These are phyloP conservation scores for Tyrannus savana DNA, from an alignment of 2,113 vertebrate genomes.

Conservation along the genomic window DNA sequence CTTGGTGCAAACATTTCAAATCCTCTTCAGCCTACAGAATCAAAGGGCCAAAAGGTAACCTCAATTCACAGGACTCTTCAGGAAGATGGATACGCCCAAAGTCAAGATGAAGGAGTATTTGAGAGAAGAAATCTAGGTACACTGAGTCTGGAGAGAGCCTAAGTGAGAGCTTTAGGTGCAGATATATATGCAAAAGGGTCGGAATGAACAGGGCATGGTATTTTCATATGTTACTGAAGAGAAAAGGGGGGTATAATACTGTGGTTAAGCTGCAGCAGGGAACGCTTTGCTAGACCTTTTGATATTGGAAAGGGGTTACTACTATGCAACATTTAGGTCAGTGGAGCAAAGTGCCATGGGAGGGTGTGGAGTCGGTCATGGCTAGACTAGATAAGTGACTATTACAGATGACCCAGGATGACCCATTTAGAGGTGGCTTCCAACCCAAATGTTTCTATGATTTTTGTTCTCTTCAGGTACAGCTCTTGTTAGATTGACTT, in stretches of 20 bases:
- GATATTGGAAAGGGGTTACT: slow-evolving; percentile 14
- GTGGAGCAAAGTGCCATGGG: slow-evolving; percentile 23
- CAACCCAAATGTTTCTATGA: background rate
- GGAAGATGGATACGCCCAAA: background rate
- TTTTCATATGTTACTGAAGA: background rate
- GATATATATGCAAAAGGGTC: background rate
- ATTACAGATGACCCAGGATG: background rate
- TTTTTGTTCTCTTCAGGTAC: background rate
- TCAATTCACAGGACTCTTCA: background rate
- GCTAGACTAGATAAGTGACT: background rate
- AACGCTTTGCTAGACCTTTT: background rate
- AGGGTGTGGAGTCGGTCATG: background rate
- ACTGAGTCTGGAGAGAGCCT: background rate
- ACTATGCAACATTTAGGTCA: slow-evolving; percentile 15
- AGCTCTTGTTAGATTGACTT: background rate
- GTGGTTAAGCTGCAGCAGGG: background rate
- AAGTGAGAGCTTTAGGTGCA: background rate
- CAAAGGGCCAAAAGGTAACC: background rate
- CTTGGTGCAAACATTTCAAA: slow-evolving; percentile 3
- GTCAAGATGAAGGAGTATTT: background rate
- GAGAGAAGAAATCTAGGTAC: background rate
- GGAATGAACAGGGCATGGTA: background rate
- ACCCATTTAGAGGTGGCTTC: background rate
- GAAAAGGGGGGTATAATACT: background rate
- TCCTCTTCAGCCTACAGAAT: background rate